Base-by-base conservation (phyloP, 2,113 vertebrate species). In the Passer montanus region DNA sequence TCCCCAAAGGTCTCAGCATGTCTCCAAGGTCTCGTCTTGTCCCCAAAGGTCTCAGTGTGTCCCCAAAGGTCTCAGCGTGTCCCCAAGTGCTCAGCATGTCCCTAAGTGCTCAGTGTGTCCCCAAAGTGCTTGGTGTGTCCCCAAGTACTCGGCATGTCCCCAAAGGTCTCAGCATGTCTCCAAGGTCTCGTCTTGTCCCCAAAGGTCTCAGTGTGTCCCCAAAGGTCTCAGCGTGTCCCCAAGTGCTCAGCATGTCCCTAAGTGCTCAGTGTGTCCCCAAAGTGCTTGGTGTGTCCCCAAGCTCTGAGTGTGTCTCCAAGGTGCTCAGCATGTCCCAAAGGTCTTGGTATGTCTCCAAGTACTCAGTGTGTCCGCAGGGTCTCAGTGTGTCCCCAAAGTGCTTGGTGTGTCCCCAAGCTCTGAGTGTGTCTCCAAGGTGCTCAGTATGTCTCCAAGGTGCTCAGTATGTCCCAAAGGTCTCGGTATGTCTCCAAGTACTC, bases 41-140 rank as follows among this genome's bases (percentile, higher is more conserved):
- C 24, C 52, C 53, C 41, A 23, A 5, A 15, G 9, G 3, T 4
- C 28, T 64, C 20, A 16, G 15, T 0, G 11, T 67, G 31, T 20
- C 6, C 31, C 23, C 44, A 62, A 31, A 24, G 0, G 0, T 41
- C 15, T 6, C 9, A 16, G 30, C 0, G 15, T n/a, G 33, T 50
- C 63, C 27, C 27, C 12, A 52, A 43, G n/a, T 0, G 0, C 13
- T 6, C 35, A 37, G 35, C 35, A 37, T 37, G 35, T 37, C 35
- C 35, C 35, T 37, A 37, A 37, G 35, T 37, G 35, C 35, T 37
- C 35, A 37, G 35, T 37, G 35, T 37, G 35, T 37, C 35, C 35
- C 35, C 35, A 37, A 37, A 37, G 8, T 5, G 39, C 28, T 64
- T 19, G 24, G 22, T 8, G 31, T 67, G 43, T 46, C 33, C 33